A percentile compares a stretch with the other conserved stretches of the same genome.
Evolutionary conservation across 2,113 vertebrate species (phyloP).

Genomic region (Notothenia coriiceps): DNA sequence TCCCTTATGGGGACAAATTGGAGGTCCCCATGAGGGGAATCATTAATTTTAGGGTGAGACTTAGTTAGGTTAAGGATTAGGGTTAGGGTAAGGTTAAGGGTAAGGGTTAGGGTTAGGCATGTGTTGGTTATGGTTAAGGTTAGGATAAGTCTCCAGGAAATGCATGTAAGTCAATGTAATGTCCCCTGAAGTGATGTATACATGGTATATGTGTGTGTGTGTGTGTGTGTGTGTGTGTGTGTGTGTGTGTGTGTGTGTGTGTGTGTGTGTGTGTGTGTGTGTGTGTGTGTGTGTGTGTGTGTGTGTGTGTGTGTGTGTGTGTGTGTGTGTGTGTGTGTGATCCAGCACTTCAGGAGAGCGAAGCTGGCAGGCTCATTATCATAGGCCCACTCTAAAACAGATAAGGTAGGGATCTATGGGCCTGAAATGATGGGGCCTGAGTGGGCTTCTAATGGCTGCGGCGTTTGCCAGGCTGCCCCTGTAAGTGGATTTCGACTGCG

Average conservation of each 20-base stretch:
- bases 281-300: constrained; percentile 12
- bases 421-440: constrained; percentile 72
- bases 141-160: no score
- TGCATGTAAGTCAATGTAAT: no score
- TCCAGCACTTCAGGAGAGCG: constrained; percentile 48
- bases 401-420: constrained; percentile 69
- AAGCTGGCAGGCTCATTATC: constrained; percentile 75
- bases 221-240: no score
- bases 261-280: background rate
- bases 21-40: no score
- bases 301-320: constrained; percentile 18
- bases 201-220: no score
- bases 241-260: background rate
- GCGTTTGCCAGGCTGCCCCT: constrained; percentile 68
- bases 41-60: no score
- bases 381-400: constrained; percentile 60
- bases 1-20: no score
- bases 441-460: constrained; percentile 71
- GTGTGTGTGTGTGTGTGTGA: constrained; percentile 40
- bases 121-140: no score
- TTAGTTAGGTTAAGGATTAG: no score
- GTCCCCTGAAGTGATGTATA: no score
- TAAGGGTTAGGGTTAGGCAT: no score
- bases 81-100: no score
- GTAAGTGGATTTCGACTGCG: constrained; percentile 82